These are phyloP conservation scores for Tenthredo scrophulariae DNA, from an alignment of 2,888 invertebrate species.

Conservation along the genomic window DNA sequence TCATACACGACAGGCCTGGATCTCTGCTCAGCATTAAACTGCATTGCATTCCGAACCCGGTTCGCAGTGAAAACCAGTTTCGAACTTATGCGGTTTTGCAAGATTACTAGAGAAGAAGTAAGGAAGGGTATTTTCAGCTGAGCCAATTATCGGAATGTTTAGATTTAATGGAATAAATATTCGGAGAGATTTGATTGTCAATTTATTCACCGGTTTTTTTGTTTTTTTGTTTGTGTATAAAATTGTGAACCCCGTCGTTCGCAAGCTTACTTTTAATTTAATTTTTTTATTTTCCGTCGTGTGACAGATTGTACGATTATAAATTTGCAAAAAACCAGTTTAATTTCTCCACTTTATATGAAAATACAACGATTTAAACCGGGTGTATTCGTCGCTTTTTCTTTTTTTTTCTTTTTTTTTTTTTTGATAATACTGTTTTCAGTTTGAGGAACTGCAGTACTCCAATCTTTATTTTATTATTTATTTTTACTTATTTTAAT, in stretches of 20 bases:
- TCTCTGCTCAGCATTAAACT: background rate
- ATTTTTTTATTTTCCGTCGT: no score
- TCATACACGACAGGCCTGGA: background rate
- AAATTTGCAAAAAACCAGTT: no score
- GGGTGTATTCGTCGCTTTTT: background rate
- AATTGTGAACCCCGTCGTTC: no score
- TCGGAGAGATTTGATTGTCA: background rate
- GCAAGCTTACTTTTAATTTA: no score
- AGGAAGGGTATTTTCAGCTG: background rate
- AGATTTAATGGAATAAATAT: background rate
- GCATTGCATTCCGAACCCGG: background rate
- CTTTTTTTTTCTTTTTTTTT: background rate
- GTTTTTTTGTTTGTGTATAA: no score
- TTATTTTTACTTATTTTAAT: background rate
- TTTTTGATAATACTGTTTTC: background rate
- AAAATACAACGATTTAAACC: no score
- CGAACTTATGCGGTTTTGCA: background rate
- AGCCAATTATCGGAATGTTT: background rate
- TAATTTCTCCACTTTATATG: no score
- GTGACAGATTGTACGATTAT: no score
- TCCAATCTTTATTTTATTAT: background rate
- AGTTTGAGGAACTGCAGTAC: background rate
- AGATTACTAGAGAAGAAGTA: background rate
- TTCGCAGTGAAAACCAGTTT: slow-evolving; percentile 12
- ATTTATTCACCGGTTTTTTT: background rate